These are phyloP conservation scores for Diorhabda elongata DNA, from an alignment of 1,140 invertebrate species.

Conservation along the genomic window DNA sequence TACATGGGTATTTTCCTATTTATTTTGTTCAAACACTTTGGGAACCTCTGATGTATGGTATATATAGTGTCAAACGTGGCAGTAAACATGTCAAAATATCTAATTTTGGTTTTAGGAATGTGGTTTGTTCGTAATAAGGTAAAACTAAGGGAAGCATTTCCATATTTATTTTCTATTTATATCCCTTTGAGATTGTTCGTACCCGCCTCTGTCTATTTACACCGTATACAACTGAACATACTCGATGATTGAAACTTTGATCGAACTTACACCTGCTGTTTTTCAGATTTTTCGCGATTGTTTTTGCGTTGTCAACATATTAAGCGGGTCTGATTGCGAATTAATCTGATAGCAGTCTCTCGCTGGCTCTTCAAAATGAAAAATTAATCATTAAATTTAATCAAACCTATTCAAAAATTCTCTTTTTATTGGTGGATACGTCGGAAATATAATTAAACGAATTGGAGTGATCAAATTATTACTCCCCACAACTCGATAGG, in stretches of 20 bases:
- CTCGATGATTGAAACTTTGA: neutral
- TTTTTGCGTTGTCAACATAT: neutral
- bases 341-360: neutral
- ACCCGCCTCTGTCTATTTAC: neutral
- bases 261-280: neutral
- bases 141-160: too few relatives aligned
- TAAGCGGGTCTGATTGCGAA: neutral
- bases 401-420: neutral
- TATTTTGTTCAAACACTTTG: too few relatives aligned
- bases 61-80: too few relatives aligned
- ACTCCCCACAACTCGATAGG: too few relatives aligned
- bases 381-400: neutral
- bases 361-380: neutral
- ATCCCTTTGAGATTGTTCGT: too few relatives aligned
- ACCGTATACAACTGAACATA: neutral
- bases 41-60: too few relatives aligned
- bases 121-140: too few relatives aligned
- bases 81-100: too few relatives aligned
- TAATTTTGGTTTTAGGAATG: too few relatives aligned
- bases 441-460: neutral
- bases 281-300: neutral
- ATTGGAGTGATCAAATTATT: neutral
- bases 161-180: too few relatives aligned
- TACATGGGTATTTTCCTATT: too few relatives aligned
- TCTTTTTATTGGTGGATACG: constrained; percentile 2